These are phyloP conservation scores for Drosophila lacicola DNA, from an alignment of 2,888 invertebrate genomes.

Conservation along the genomic window DNA sequence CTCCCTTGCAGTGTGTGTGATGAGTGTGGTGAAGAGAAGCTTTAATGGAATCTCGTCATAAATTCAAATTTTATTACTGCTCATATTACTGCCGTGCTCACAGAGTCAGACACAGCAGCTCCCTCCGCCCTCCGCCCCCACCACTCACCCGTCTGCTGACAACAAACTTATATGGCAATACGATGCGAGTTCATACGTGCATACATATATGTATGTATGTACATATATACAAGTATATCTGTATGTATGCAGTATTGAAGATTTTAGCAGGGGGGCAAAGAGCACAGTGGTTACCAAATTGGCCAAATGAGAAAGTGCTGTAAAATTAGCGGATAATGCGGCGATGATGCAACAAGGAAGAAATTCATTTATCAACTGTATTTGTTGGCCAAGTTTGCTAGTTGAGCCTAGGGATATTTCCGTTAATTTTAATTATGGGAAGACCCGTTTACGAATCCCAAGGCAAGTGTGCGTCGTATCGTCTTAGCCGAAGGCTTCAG, in stretches of 20 bases:
- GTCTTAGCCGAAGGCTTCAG: no score
- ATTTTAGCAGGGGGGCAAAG: not conserved
- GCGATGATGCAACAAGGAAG: constrained; percentile 12
- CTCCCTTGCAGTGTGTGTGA: constrained; percentile 23
- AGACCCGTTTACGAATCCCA: no score
- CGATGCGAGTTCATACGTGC: constrained; percentile 38
- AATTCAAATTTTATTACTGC: constrained; percentile 83
- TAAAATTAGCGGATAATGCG: constrained; percentile 17
- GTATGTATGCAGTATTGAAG: not conserved
- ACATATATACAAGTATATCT: not conserved
- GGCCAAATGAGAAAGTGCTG: constrained; percentile 29
- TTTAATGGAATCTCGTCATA: constrained; percentile 85
- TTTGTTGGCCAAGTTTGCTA: not conserved
- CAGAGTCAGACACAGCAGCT: constrained; percentile 42
- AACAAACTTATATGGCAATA: constrained; percentile 59
- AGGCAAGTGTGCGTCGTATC: no score
- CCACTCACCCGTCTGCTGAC: constrained; percentile 16
- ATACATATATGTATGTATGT: not conserved
- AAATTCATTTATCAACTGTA: no score
- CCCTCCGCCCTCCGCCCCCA: not conserved
- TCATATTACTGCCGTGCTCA: constrained; percentile 74
- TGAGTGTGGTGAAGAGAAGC: constrained; percentile 76
- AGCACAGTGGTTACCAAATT: constrained; percentile 54
- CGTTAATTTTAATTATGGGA: no score
- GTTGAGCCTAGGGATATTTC: not conserved